Conservation (phyloP, 2,113 vertebrate species). For the Ailuropoda melanoleuca region DNA sequence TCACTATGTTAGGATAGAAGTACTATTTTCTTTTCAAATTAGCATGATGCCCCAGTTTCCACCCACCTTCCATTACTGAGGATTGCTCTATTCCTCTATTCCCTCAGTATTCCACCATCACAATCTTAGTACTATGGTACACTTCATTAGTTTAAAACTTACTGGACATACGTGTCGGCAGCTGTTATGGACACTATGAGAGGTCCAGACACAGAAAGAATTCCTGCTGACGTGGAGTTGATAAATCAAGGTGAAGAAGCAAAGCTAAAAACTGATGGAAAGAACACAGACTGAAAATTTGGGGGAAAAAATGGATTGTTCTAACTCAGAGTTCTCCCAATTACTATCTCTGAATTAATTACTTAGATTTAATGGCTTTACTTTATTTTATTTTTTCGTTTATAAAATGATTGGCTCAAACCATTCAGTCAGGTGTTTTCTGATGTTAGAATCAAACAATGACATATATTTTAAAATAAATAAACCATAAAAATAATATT, state of each 20-base stretch:
- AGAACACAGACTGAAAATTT: not conserved
- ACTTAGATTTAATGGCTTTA: not conserved
- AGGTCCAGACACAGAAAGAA: not conserved
- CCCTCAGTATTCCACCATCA: not conserved
- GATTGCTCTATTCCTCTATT: not conserved
- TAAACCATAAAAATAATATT: not conserved
- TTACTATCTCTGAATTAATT: not conserved
- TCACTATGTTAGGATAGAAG: not conserved
- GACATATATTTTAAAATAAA: not conserved
- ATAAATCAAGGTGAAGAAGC: not conserved
- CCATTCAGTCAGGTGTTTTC: not conserved
- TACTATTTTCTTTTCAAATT: not conserved
- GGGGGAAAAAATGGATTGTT: not conserved
- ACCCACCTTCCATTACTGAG: fast-evolving
- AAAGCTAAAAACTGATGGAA: not conserved
- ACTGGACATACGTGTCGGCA: not conserved
- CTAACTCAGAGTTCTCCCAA: not conserved
- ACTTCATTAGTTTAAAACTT: not conserved
- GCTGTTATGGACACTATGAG: fast-evolving
- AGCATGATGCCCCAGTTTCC: fast-evolving
- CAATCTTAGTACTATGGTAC: not conserved
- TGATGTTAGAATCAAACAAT: not conserved
- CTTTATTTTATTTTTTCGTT: not conserved
- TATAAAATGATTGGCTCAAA: not conserved
- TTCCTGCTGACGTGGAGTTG: not conserved